Conservation (phyloP, 1,140 invertebrate species). For the Zaprionus ghesquierei region DNA sequence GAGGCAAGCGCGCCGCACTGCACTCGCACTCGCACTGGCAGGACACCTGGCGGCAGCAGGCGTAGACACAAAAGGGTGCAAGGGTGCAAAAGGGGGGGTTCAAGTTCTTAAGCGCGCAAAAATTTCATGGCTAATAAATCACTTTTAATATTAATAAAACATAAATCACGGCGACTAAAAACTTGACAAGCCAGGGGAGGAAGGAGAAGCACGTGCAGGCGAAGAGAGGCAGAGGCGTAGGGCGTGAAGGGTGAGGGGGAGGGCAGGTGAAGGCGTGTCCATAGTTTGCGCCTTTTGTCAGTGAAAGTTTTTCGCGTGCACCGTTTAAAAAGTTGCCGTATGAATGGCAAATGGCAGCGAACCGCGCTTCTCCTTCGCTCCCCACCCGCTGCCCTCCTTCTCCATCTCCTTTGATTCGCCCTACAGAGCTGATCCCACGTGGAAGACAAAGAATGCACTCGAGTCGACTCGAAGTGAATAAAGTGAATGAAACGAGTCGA, state of each 20-base stretch:
- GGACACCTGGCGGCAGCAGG: background rate
- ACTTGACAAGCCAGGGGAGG: constrained; percentile 29
- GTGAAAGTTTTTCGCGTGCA: constrained; percentile 19
- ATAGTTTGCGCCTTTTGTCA: constrained; percentile 11
- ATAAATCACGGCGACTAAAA: constrained; percentile 75
- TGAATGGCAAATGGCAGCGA: background rate
- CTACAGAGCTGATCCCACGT: background rate
- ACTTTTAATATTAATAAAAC: constrained; percentile 81
- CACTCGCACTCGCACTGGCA: background rate
- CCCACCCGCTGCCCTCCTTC: background rate
- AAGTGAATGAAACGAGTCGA: background rate
- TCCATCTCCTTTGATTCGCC: background rate
- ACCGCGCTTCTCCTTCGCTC: background rate
- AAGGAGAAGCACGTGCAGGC: background rate
- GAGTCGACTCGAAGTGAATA: background rate
- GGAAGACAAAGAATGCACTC: background rate
- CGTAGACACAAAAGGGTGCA: background rate
- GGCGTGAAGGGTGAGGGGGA: background rate
- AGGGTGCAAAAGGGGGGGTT: background rate
- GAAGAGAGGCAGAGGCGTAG: background rate
- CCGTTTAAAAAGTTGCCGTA: background rate
- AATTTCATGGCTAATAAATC: constrained; percentile 80
- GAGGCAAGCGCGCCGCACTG: constrained; percentile 49
- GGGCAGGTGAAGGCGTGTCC: background rate
- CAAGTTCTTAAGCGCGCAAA: constrained; percentile 22